Percentiles rank a stretch among this genome's conserved stretches.
These are phyloP conservation scores for Elaphurus davidianus DNA, from an alignment of 2,113 vertebrate species.

Conservation along the genomic window DNA sequence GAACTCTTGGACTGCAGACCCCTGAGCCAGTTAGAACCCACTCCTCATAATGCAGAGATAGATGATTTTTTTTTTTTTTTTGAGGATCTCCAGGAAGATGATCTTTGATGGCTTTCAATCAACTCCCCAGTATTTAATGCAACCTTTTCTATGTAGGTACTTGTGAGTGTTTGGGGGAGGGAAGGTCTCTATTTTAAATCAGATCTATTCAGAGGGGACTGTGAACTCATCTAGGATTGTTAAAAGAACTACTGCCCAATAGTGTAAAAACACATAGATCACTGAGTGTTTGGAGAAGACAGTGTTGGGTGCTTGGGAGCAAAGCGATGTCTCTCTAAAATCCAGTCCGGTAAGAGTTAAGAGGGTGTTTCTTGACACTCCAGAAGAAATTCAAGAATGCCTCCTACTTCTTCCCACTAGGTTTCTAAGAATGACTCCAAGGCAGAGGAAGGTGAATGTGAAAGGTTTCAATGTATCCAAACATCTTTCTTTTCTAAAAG, in stretches of 20 bases:
- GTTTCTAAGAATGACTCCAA: conserved; percentile 12
- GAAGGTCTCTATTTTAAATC: not conserved
- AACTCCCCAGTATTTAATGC: not conserved
- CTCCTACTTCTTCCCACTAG: conserved; percentile 17
- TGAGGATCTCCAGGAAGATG: not conserved
- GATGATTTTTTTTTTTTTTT: not conserved
- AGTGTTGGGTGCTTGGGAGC: not conserved
- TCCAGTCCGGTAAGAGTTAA: not conserved
- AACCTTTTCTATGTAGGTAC: not conserved
- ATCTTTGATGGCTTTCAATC: not conserved
- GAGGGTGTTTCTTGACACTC: not conserved
- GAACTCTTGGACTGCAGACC: not conserved
- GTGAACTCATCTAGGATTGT: not conserved
- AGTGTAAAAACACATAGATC: not conserved
- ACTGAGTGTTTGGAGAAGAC: not conserved
- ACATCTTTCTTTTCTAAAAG: conserved; percentile 11
- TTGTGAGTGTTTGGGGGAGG: not conserved
- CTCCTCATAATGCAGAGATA: not conserved
- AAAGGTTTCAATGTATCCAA: conserved; percentile 8
- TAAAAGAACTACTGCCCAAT: not conserved
- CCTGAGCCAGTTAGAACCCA: not conserved
- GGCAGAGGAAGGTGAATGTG: conserved; percentile 18
- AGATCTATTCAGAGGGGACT: not conserved
- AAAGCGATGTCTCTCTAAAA: not conserved
- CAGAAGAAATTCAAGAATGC: conserved; percentile 5